Conservation (phyloP, 2,888 invertebrate genomes). For the Fissipunctia ypsillon region DNA sequence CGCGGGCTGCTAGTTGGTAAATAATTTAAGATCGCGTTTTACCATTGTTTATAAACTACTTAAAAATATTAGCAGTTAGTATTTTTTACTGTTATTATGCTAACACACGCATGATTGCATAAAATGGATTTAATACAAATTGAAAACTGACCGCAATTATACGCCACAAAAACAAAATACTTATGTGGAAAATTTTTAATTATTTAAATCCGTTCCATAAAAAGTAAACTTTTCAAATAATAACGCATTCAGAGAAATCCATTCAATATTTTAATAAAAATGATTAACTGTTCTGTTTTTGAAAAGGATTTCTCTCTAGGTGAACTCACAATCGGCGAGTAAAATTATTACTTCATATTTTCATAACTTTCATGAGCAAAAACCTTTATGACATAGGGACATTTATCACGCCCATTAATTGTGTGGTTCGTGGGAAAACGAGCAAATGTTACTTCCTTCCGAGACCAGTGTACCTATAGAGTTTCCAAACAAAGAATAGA, state of each 20-base stretch:
- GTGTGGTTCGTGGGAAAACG: neutral
- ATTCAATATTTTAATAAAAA: neutral
- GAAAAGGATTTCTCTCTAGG: neutral
- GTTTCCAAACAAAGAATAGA: neutral
- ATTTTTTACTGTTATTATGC: neutral
- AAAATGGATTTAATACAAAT: neutral
- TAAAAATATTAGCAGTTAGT: neutral
- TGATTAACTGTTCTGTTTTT: neutral
- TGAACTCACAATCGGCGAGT: neutral
- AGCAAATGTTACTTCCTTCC: neutral
- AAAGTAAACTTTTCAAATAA: neutral
- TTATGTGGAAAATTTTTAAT: neutral
- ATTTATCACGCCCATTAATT: conserved; percentile 9
- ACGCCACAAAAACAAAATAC: neutral
- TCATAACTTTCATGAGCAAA: neutral
- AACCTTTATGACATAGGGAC: neutral
- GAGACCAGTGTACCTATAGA: neutral
- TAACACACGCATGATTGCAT: neutral
- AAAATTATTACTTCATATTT: conserved; percentile 10
- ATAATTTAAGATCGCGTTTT: no score
- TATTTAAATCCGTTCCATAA: neutral
- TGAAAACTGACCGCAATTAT: neutral
- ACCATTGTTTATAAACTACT: neutral
- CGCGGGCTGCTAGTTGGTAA: no score
- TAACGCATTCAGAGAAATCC: neutral